Base-by-base conservation (phyloP, 2,888 invertebrate species). In the Asteroscopus sphinx region DNA sequence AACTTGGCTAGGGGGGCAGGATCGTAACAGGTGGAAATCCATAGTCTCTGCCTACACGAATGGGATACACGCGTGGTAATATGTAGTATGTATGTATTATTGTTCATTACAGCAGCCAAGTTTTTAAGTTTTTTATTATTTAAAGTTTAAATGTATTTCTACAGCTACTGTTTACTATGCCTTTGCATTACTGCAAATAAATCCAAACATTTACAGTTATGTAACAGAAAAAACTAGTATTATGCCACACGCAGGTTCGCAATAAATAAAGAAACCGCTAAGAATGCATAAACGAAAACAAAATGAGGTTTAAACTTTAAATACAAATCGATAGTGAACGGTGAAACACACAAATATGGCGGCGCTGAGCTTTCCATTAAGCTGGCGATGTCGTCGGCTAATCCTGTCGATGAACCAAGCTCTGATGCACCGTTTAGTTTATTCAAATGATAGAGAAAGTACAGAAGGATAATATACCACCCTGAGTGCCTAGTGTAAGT, bases 301-400 rank as follows among this genome's bases (percentile, higher is more conserved):
- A 61, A 63, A 59, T 49, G 48, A 47, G 40, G 17, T 33, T 52
- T 37, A 58, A 55, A 52, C 72, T 33, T 52, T 37, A 58, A 55
- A 52, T 70, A 58, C 58, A 39, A 57, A 58, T 65, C 63, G 58
- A 52, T 68, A 71, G 48, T 49, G 52, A 57, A 61, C 44, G 41
- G 49, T 58, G 49, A 69, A 69, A 57, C 46, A 59, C 53, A 44
- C 49, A 58, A 74, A 70, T 67, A 62, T 53, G 44, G 49, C 26
- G 45, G 47, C 16, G 60, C 67, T 57, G 58, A 71, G 78, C 73
- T 79, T 76, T 63, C 68, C 70, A 79, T 80, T 81, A 82, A 70
- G 76, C 73, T 56, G 53, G 58, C 57, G 66, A 79, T 75, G 71
- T 73, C 69, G 70, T 48, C 53, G 57, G 54, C 64, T 84, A 83